Conservation (phyloP, 2,113 vertebrate genomes). For the Neotoma lepida region DNA sequence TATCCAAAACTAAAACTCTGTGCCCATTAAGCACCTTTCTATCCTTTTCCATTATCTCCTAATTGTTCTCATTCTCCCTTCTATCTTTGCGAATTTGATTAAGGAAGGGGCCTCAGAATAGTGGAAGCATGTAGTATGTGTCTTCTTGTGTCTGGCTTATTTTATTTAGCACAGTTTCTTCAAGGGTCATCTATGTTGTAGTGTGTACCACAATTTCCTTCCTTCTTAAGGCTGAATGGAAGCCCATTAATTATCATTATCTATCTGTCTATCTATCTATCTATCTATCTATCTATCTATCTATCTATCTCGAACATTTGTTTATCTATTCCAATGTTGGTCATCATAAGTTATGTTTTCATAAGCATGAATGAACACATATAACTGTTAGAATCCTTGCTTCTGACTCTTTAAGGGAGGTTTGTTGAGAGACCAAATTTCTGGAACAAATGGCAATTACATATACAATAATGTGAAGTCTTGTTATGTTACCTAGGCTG, state of each 20-base stretch:
- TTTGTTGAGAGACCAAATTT: background rate
- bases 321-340: background rate
- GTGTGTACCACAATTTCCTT: background rate
- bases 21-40: background rate
- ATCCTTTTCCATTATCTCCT: background rate
- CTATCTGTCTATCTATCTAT: background rate
- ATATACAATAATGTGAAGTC: background rate
- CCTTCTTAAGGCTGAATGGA: background rate
- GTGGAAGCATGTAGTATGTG: background rate
- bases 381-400: background rate
- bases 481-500: background rate
- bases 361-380: background rate
- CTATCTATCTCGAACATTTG: background rate
- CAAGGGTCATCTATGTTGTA: background rate
- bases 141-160: background rate
- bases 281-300: background rate
- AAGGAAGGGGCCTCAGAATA: background rate
- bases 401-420: background rate
- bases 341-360: background rate
- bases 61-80: background rate
- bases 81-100: background rate
- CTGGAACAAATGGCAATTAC: background rate
- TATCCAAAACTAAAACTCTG: background rate
- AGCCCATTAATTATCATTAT: background rate
- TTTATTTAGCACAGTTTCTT: background rate